These are phyloP conservation scores for Neolamprologus devosi DNA, from an alignment of 2,113 vertebrate genomes.

Conservation along the genomic window DNA sequence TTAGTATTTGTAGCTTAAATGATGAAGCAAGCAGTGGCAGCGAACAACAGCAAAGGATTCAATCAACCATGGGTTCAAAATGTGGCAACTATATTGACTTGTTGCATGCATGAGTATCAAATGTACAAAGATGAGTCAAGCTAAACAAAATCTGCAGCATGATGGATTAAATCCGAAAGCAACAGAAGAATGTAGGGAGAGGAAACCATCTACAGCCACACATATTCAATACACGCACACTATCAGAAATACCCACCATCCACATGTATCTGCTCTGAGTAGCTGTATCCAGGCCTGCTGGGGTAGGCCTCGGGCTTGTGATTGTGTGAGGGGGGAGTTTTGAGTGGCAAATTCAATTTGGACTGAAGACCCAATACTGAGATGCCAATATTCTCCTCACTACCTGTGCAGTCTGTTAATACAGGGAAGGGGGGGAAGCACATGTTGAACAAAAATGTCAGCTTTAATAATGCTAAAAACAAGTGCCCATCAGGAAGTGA, in stretches of 20 bases:
- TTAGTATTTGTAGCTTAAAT: background rate
- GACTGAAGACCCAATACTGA: slow-evolving; percentile 73
- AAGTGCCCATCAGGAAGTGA: slow-evolving; percentile 8
- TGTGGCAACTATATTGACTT: background rate
- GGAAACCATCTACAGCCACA: slow-evolving; percentile 5
- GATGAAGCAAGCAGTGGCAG: slow-evolving; percentile 42
- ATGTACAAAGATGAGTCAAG: background rate
- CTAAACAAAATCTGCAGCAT: background rate
- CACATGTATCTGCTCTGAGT: slow-evolving; percentile 76
- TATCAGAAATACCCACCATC: slow-evolving; percentile 66
- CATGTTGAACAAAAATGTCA: slow-evolving; percentile 53
- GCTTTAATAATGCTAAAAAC: slow-evolving; percentile 32
- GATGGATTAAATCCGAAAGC: slow-evolving; percentile 44
- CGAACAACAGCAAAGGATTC: slow-evolving; percentile 27
- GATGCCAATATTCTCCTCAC: slow-evolving; percentile 81
- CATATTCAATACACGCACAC: background rate
- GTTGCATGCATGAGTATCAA: background rate
- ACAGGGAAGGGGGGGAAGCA: slow-evolving; percentile 61
- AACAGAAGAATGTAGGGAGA: slow-evolving; percentile 10
- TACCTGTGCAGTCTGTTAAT: slow-evolving; percentile 79
- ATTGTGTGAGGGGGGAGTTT: slow-evolving; percentile 72
- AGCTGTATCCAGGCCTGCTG: slow-evolving; percentile 73
- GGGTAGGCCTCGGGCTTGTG: slow-evolving; percentile 68
- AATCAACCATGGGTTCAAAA: slow-evolving; percentile 16
- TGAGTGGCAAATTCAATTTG: slow-evolving; percentile 77